Conservation (phyloP, 2,888 invertebrate species). For the Junonia oenone region DNA sequence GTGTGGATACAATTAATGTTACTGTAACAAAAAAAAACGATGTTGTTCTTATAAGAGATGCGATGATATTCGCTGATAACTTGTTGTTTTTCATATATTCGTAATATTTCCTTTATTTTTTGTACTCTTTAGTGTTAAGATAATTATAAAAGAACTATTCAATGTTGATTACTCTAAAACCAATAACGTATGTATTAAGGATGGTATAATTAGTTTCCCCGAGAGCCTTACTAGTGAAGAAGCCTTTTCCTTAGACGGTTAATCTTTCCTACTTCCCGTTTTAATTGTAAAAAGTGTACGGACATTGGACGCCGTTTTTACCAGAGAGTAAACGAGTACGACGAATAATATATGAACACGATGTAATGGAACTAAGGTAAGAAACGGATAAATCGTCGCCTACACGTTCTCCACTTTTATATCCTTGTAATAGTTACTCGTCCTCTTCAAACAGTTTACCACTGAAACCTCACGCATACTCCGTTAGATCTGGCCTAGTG, state of each 20-base stretch:
- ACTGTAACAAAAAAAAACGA: constrained; percentile 72
- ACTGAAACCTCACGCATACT: constrained; percentile 38
- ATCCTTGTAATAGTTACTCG: constrained; percentile 47
- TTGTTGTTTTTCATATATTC: constrained; percentile 80
- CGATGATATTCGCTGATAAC: constrained; percentile 72
- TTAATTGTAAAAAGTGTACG: constrained; percentile 38
- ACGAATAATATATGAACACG: constrained; percentile 14
- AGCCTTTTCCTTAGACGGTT: constrained; percentile 75
- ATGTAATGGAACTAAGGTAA: constrained; percentile 25
- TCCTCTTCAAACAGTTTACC: constrained; percentile 43
- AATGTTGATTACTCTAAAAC: constrained; percentile 79
- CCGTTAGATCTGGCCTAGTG: constrained; percentile 70
- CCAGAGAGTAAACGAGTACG: constrained; percentile 22
- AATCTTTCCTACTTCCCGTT: constrained; percentile 41
- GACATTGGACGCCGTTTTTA: constrained; percentile 38
- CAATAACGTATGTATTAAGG: constrained; percentile 73
- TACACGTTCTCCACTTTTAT: constrained; percentile 42
- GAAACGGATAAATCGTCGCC: constrained; percentile 43
- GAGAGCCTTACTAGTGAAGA: constrained; percentile 72
- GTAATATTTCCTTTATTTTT: constrained; percentile 80
- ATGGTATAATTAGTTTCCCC: constrained; percentile 74
- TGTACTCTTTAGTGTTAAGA: constrained; percentile 79
- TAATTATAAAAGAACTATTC: constrained; percentile 78
- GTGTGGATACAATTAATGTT: constrained; percentile 68
- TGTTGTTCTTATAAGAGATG: constrained; percentile 78